Base-by-base conservation (phyloP, 2,888 invertebrate genomes). In the Nomada ferruginata region DNA sequence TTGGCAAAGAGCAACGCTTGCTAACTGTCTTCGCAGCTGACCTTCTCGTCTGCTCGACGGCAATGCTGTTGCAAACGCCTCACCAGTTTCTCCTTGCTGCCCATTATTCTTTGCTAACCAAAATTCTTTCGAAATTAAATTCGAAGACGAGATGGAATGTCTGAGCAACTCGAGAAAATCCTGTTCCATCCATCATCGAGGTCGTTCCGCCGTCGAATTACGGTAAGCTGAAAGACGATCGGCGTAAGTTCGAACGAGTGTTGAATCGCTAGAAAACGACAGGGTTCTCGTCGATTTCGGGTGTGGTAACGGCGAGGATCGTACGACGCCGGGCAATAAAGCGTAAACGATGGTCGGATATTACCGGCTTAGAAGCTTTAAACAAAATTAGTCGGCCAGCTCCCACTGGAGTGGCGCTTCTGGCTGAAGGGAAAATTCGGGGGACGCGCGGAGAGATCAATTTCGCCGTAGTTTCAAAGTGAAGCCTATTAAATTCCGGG, bases 401-500 rank as follows among this genome's bases (percentile, higher is more conserved):
- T 77, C 81, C 75, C 81, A 50, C 29, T 42, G 70, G 76, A 53
- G 65, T 57, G 76, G 57, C 47, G 78, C 36, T 74, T 53, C 79
- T 77, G 70, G 79, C 66, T 81, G 7, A 84, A 66, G 68, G 79
- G 80, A 88, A 89, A 89, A 82, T 89, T 86, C 72, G 75, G 73
- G 75, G 84, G 82, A 79, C 79, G 83, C 71, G 70, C 60, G 82
- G 76, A 79, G 73, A 83, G 89, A 90, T 89, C 87, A 87, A 90
- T 90, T 90, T 89, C 79, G 83, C 63, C 68, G 81, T 87, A 88
- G 90, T 90, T 91, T 89, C 89, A 90, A 91, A 91, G 90, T 87
- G 90, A 86, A 90, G 88, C 91, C 90, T 89, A 91, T 91, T 89
- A 91, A 90, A 91, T 91, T 90, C 87, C 87, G 76, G 79, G 84